Percentiles rank a stretch among this genome's conserved stretches.
Evolutionary conservation across 2,797 vertebrate species (phyloP).

Genomic region (Megaceryle alcyon): DNA sequence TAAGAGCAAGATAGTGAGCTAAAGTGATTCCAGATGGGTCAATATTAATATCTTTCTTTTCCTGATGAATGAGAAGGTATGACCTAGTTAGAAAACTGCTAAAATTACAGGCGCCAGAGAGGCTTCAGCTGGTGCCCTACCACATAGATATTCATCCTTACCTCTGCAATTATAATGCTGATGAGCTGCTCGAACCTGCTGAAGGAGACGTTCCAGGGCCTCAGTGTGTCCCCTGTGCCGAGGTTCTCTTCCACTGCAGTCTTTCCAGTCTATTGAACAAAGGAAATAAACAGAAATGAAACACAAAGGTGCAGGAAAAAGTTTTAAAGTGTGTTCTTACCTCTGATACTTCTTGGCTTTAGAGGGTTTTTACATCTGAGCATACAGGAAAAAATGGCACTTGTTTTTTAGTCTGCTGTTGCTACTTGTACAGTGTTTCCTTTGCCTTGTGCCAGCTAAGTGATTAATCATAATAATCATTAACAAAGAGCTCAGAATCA

Average conservation of each 20-base stretch:
- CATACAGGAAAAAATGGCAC: background rate
- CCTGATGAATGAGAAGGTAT: constrained; percentile 96
- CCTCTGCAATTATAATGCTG: constrained; percentile 86
- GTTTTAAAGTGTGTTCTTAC: constrained; percentile 44
- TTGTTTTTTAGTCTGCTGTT: background rate
- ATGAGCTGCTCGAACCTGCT: constrained; percentile 93
- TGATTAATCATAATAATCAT: constrained; percentile 41
- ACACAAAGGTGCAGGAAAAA: constrained; percentile 59
- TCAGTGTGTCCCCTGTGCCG: constrained; percentile 89
- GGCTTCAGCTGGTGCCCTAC: constrained; percentile 76
- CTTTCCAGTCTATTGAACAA: constrained; percentile 91
- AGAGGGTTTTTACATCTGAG: background rate
- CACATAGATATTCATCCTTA: constrained; percentile 75
- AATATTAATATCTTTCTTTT: constrained; percentile 94
- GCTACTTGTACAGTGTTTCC: background rate
- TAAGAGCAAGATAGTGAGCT: constrained; percentile 85
- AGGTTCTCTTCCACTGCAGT: constrained; percentile 87
- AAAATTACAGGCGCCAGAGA: constrained; percentile 80
- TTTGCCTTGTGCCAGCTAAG: background rate
- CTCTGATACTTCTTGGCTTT: background rate
- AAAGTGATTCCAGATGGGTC: constrained; percentile 97
- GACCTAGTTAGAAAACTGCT: constrained; percentile 82
- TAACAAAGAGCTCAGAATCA: constrained; percentile 9
- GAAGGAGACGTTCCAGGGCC: constrained; percentile 92
- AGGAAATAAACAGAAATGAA: constrained; percentile 78